Evolutionary conservation across 2,888 invertebrate species (phyloP), one percentile per base, ranked within the genome.

Genomic region (Machimus rusticus): DNA sequence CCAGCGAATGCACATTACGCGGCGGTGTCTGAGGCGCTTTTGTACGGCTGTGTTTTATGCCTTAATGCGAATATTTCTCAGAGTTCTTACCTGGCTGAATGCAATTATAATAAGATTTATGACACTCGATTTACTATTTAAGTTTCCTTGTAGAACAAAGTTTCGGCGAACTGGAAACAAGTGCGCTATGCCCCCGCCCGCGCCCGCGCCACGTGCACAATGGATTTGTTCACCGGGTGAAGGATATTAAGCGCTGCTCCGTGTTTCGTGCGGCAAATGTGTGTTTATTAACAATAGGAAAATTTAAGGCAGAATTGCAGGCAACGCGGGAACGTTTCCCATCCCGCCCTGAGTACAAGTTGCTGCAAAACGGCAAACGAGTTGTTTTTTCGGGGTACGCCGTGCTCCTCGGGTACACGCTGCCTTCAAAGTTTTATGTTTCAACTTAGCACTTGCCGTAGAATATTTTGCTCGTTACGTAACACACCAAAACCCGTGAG

Each of bases 21-120:
- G 79, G 57, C 37, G 82, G 37, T 82, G 82, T 82, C 82, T 82
- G 57, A 82, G 82, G 82, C 57, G 66, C 82, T 82, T 82, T 82
- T 82, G 82, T 82, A 82, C 82, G 82, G 82, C 82, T 66, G 82
- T 82, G 82, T 82, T 82, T 82, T 82, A 82, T 82, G 82, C 37
- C 51, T 82, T 57, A 82, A 82, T 82, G 82, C 82, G 82, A 82
- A 55, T 82, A 82, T 82, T 82, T 82, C 82, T 82, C 66, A 57
- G 19, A 55, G 37, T 82, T 57, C 66, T 66, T 82, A 51, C 57
- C 66, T 82, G 37, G 57, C 55, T 82, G 82, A 34, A 55, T 82
- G 82, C 82, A 82, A 82, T 82, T 82, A 82, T 82, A 82, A 82
- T 66, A 82, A 46, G 82, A 82, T 82, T 82, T 82, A 82, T 82